Evolutionary conservation across 2,797 vertebrate species (phyloP).

Genomic region (Artibeus jamaicensis): DNA sequence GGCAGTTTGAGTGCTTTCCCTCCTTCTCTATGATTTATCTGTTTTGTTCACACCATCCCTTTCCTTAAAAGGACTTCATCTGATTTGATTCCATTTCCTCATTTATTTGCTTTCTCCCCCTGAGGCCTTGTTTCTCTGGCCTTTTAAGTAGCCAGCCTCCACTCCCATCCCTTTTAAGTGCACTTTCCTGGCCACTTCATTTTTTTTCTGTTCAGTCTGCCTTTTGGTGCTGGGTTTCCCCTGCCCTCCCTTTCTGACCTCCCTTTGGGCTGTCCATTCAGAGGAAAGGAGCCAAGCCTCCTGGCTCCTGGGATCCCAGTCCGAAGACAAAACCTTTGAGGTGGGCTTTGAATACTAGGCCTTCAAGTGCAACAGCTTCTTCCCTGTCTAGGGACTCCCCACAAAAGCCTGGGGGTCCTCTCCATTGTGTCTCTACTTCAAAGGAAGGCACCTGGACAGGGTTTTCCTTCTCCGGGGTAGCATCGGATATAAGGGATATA

Average conservation of each 20-base stretch:
- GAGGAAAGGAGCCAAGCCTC: background rate
- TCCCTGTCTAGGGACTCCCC: background rate
- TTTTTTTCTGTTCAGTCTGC: background rate
- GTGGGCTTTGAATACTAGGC: background rate
- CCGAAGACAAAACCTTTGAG: background rate
- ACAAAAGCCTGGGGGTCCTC: background rate
- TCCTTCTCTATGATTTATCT: background rate
- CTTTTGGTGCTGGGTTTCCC: background rate
- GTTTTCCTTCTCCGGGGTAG: background rate
- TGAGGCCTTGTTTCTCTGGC: background rate
- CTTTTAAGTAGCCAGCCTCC: background rate
- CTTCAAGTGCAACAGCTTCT: background rate
- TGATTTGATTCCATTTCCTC: constrained; percentile 14
- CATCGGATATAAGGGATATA: no score
- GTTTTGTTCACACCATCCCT: background rate
- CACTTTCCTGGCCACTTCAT: background rate
- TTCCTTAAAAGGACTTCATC: constrained; percentile 10
- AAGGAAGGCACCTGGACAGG: background rate
- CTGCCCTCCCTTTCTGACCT: background rate
- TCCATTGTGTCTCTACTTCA: background rate
- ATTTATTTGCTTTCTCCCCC: constrained; percentile 11
- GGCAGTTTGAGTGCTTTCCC: background rate
- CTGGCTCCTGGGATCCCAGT: background rate
- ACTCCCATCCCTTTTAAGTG: background rate
- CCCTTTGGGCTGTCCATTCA: background rate